A percentile compares a stretch with the other conserved stretches of the same genome.
Evolutionary conservation across 2,797 vertebrate species (phyloP).

Genomic region (Poliocrania exsul): DNA sequence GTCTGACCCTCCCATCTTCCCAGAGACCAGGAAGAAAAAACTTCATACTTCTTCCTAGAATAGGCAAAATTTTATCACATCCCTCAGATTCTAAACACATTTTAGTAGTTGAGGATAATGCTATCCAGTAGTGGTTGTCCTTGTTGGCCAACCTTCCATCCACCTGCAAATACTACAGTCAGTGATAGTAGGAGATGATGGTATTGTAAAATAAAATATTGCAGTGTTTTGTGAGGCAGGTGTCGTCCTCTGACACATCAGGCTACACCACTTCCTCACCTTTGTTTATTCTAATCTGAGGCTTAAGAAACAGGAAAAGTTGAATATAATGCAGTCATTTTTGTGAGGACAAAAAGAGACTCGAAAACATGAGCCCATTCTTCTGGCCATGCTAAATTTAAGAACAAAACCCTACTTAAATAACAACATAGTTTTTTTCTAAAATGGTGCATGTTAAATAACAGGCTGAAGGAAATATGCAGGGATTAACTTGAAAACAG

Average conservation of each 20-base stretch:
- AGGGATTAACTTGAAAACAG: constrained; percentile 53
- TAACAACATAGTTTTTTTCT: background rate
- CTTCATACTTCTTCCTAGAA: background rate
- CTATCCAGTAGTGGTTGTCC: background rate
- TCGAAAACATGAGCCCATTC: background rate
- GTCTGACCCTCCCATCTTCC: background rate
- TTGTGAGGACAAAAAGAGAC: background rate
- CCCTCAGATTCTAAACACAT: background rate
- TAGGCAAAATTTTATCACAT: background rate
- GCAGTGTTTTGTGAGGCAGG: background rate
- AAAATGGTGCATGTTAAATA: background rate
- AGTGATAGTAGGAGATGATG: background rate
- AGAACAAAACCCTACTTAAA: constrained; percentile 9
- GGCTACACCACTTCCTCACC: background rate
- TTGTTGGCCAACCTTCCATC: background rate
- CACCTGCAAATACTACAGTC: background rate
- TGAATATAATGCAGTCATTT: background rate
- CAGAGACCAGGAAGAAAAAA: background rate
- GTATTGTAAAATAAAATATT: background rate
- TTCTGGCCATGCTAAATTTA: constrained; percentile 14
- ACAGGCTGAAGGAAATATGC: constrained; percentile 33
- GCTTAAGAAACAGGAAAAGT: constrained; percentile 1
- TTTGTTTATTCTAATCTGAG: background rate
- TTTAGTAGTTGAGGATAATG: background rate
- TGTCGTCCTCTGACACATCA: background rate